Evolutionary conservation across 2,797 vertebrate genomes (phyloP), one percentile per base, ranked within the genome.

Genomic region (Mormyrops attenuatus): DNA sequence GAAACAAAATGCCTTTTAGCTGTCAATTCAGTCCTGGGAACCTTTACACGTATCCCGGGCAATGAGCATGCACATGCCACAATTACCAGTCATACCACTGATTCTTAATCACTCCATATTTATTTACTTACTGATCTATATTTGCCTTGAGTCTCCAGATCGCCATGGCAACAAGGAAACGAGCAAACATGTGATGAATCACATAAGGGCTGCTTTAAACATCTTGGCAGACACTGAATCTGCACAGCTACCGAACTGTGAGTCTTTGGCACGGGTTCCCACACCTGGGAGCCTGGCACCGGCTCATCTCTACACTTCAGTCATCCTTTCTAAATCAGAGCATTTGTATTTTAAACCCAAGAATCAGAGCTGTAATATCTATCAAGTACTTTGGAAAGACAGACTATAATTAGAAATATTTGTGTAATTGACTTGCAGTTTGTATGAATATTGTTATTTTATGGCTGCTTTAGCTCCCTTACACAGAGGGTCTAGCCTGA

Each of bases 91-190:
- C 57, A 88, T 85, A 50, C 77, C 77, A 84, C 41, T 63, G 53
- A 84, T 80, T 52, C n/a, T 52, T 88, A 82, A 60, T 84, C 87
- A 84, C 89, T 88, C 66, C 52, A 87, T 63, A 89, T 87, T 53
- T 89, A 89, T 69, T 89, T 89, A 89, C 82, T 86, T 63, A 73
- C 84, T 30, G 63, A 89, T 89, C 89, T 90, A 88, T 66, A 90
- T 90, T 88, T 90, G 87, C 87, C 57, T 82, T 85, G 73, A 88
- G 57, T 66, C 60, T 34, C 63, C 84, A 69, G 44, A 77, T 90
- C 87, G 50, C 89, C 87, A 90, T 90, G 87, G 89, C 77, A 90
- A 90, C 89, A 88, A 88, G 89, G 87, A 55, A 66, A 47, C n/a
- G 9, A 41, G 77, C 53, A 53, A 88, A 84, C 87, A 90, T 88